phyloP scores from a whole-genome alignment of 2,888 invertebrate species.

The Terebella lapidaria region DNA sequence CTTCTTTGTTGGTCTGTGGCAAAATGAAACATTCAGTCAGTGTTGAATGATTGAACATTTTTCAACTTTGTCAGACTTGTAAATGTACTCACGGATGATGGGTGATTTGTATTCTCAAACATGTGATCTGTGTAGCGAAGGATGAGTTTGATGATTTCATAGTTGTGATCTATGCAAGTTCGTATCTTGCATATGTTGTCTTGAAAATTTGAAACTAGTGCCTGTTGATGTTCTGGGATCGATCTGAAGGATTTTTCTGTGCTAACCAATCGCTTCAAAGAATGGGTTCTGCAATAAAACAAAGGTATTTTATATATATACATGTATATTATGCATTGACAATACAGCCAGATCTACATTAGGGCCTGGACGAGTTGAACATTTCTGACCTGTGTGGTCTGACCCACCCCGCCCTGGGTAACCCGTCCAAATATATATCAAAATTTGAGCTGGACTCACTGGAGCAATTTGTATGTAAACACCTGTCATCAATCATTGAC shows the following conservation, averaged over 20 bases:
- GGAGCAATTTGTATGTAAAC: too few relatives aligned
- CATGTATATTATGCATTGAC: too few relatives aligned
- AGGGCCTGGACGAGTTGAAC: too few relatives aligned
- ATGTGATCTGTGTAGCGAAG: conserved; percentile 75
- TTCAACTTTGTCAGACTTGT: neutral
- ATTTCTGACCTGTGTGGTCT: too few relatives aligned
- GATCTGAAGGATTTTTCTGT: conserved; percentile 71
- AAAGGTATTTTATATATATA: too few relatives aligned
- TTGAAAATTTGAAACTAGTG: conserved; percentile 69
- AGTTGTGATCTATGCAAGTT: conserved; percentile 70
- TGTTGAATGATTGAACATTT: neutral
- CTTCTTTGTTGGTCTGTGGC: neutral
- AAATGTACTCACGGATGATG: conserved; percentile 19
- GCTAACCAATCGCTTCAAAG: conserved; percentile 69
- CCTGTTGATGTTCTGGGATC: conserved; percentile 71
- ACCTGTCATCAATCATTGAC: too few relatives aligned
- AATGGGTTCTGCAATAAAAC: conserved; percentile 65
- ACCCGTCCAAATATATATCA: too few relatives aligned
- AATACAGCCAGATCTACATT: too few relatives aligned
- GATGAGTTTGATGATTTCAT: conserved; percentile 65
- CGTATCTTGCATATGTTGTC: conserved; percentile 71
- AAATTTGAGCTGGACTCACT: too few relatives aligned
- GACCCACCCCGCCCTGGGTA: too few relatives aligned
- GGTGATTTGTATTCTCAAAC: conserved; percentile 68
- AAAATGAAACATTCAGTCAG: neutral